phyloP scores from a whole-genome alignment of 1,140 invertebrate species.

The Caenorhabditis briggsae region DNA sequence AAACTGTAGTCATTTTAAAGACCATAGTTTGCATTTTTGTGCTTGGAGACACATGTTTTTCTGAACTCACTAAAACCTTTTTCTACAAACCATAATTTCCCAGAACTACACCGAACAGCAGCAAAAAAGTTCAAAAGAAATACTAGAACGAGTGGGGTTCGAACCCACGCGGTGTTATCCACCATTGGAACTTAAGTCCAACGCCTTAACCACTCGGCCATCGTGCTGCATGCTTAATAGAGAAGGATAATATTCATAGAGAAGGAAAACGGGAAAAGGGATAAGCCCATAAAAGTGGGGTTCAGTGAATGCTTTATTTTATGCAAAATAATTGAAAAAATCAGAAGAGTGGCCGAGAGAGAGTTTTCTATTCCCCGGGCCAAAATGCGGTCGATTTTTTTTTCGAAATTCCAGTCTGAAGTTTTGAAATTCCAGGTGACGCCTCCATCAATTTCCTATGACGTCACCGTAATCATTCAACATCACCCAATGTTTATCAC shows the following conservation, averaged over 20 bases:
- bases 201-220: conserved; percentile 71
- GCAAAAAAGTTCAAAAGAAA: not conserved
- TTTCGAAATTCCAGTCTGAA: no score
- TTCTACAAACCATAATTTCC: no score
- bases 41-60: not conserved
- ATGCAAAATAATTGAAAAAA: no score
- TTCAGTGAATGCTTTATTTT: no score
- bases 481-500: conserved; percentile 66
- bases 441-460: conserved; percentile 60
- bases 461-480: conserved; percentile 64
- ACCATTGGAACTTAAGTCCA: conserved; percentile 70
- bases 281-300: no score
- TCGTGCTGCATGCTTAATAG: conserved; percentile 33
- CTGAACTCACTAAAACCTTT: not conserved
- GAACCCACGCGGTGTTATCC: conserved; percentile 66
- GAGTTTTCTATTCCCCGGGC: not conserved
- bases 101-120: no score
- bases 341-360: not conserved
- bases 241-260: not conserved
- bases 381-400: no score
- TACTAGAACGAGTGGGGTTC: conserved; percentile 65
- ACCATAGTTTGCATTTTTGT: no score
- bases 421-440: conserved; percentile 49
- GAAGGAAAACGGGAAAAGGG: not conserved
- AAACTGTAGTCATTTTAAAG: conserved; percentile 2